These are phyloP conservation scores for Muscicapa comitata DNA, from an alignment of 2,797 vertebrate genomes.

Conservation along the genomic window DNA sequence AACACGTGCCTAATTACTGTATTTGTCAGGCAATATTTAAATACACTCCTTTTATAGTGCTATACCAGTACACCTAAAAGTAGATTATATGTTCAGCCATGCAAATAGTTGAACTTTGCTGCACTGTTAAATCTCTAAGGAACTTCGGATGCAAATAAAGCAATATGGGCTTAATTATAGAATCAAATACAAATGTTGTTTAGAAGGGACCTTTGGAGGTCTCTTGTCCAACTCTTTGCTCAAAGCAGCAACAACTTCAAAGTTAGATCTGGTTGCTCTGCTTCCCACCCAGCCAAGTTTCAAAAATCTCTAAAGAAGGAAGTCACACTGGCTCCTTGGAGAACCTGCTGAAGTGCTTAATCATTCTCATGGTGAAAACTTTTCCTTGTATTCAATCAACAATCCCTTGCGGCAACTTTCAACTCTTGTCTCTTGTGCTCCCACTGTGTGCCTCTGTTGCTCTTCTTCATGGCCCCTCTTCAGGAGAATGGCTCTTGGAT, in stretches of 20 bases:
- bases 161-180: not conserved
- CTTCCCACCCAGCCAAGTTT: not conserved
- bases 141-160: not conserved
- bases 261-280: not conserved
- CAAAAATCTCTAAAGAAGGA: not conserved
- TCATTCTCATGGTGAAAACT: not conserved
- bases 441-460: not conserved
- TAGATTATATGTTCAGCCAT: not conserved
- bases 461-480: not conserved
- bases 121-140: not conserved
- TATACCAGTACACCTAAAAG: not conserved
- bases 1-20: not conserved
- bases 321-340: not conserved
- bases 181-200: not conserved
- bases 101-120: not conserved
- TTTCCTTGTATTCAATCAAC: not conserved
- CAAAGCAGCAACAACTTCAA: not conserved
- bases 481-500: not conserved
- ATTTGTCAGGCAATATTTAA: not conserved
- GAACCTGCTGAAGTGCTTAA: not conserved
- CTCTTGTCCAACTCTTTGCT: not conserved
- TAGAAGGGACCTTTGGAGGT: not conserved
- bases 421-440: not conserved
- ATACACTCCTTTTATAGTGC: not conserved
- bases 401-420: not conserved